These are phyloP conservation scores for Nomada ferruginata DNA, from an alignment of 2,888 invertebrate genomes.

Conservation along the genomic window DNA sequence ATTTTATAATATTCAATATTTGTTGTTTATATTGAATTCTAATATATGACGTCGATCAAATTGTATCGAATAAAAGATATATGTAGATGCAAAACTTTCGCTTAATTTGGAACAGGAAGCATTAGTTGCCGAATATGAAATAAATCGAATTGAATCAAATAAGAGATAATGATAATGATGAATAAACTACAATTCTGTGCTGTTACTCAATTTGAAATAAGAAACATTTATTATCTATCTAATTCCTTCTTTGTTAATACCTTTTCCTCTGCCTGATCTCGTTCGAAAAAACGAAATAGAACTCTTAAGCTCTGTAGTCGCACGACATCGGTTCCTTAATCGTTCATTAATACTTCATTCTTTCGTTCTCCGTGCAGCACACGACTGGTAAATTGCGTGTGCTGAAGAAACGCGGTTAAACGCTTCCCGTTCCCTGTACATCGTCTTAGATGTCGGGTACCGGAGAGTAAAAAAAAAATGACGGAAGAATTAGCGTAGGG, in stretches of 20 bases:
- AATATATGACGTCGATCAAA: no score
- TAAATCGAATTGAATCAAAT: no score
- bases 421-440: constrained; percentile 6
- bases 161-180: no score
- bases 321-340: background rate
- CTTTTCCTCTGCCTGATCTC: background rate
- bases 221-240: no score
- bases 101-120: no score
- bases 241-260: background rate
- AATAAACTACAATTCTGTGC: no score
- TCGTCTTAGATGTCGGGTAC: background rate
- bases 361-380: background rate
- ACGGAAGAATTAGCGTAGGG: constrained; percentile 36
- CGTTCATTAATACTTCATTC: constrained; percentile 2
- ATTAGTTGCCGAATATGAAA: no score
- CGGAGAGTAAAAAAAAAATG: constrained; percentile 8
- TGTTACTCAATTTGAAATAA: no score
- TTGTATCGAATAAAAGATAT: no score
- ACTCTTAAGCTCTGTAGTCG: background rate
- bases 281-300: background rate
- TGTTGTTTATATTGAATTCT: no score
- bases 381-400: background rate
- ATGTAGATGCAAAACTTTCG: no score
- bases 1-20: no score
- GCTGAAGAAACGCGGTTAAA: constrained; percentile 1